Conservation (phyloP, 2,113 vertebrate species). For the Cheirogaleus medius region DNA sequence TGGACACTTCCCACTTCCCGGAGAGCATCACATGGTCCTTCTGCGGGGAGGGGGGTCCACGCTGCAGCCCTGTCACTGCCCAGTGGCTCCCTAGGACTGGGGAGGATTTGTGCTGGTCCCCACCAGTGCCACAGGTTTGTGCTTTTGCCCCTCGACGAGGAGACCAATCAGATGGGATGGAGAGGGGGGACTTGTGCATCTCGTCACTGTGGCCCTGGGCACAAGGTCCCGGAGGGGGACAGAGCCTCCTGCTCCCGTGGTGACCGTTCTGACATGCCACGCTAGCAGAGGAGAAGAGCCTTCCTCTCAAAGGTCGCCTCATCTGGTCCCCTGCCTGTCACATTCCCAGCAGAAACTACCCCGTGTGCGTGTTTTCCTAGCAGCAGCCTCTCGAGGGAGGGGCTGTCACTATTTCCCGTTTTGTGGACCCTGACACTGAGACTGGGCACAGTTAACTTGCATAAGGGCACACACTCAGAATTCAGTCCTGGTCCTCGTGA, state of each 20-base stretch:
- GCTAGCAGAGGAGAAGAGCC: not conserved
- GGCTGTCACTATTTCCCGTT: not conserved
- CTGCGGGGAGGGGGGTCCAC: not conserved
- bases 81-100: not conserved
- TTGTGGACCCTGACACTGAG: not conserved
- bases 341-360: not conserved
- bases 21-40: not conserved
- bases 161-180: not conserved
- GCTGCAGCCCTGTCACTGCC: not conserved
- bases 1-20: not conserved
- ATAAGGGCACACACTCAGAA: not conserved
- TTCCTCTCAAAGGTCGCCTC: not conserved
- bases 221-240: too few relatives aligned
- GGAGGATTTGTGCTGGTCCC: not conserved
- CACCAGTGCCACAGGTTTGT: not conserved
- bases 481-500: not conserved
- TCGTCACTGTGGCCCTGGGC: not conserved
- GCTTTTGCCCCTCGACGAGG: not conserved
- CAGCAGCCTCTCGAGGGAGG: not conserved
- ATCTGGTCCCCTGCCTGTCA: not conserved
- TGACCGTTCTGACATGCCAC: not conserved
- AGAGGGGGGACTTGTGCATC: accelerated
- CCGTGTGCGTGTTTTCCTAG: not conserved
- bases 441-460: not conserved
- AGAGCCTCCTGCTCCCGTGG: not conserved